Base-by-base conservation (phyloP, 2,113 vertebrate species). In the Hippopotamus amphibius region DNA sequence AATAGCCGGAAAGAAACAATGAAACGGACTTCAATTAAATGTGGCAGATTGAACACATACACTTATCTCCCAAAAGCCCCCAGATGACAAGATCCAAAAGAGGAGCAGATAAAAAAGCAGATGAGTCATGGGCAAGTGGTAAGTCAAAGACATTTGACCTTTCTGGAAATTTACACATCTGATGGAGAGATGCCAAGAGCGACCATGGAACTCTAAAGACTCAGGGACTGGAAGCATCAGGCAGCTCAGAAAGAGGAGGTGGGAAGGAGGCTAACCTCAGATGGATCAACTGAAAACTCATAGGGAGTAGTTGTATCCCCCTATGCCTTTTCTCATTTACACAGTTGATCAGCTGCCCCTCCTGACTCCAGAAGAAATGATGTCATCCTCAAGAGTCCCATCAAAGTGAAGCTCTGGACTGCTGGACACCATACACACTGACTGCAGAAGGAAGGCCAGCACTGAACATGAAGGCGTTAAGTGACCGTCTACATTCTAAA, bases 1-100 rank as follows among this genome's bases (percentile, higher is more conserved):
- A 74, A 74, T n/a, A 16, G 8, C 50, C 79, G 37, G 6, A 93
- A 61, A 48, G 6, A 94, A 91, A 82, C 5, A 79, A 24, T 53
- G 48, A 96, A 65, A 41, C 3, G 63, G 26, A 90, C n/a, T 93
- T 92, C 55, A 88, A 84, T 30, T 83, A 86, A 96, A 88, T 83
- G 37, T 94, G 37, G 6, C 50, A 65, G 12, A 76, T 21, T 69
- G 50, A 95, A 65, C 28, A 93, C 48, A 71, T 21, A 68, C 9
- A 0, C n/a, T 89, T 65, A 66, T 65, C 22, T 71, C n/a, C 59
- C 28, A 0, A 80, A 93, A 66, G 5, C 15, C 50, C 57, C 28
- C 6, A 26, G 59, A 88, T 46, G 71, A 68, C 66, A 91, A 88
- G 43, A 69, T 74, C 6, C 72, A 79, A 71, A 37, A 59, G 21